phyloP scores from a whole-genome alignment of 1,140 invertebrate species.

The Whitmania pigra region DNA sequence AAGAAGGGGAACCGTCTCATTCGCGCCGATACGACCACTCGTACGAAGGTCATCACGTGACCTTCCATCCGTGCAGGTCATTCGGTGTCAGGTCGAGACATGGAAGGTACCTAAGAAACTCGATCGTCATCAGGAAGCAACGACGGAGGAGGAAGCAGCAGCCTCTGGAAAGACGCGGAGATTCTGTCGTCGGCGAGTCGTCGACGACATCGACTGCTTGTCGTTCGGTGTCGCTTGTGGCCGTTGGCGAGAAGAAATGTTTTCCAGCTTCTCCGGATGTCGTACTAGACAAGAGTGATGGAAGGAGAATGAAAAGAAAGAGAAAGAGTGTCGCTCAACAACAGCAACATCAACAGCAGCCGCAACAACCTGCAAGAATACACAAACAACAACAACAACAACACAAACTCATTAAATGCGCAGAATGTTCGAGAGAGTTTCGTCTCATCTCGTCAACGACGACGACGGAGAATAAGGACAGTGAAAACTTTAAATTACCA shows the following conservation, averaged over 20 bases:
- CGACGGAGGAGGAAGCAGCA: too few species aligned
- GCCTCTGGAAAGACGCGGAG: too few species aligned
- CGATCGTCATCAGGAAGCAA: too few species aligned
- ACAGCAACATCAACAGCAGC: neutral
- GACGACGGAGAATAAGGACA: neutral
- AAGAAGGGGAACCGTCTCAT: neutral
- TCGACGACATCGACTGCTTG: neutral
- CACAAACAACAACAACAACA: constrained; percentile 9
- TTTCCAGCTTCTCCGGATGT: too few species aligned
- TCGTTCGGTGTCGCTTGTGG: too few species aligned
- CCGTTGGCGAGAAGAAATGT: too few species aligned
- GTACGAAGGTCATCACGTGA: neutral
- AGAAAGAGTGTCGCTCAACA: neutral
- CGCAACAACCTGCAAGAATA: too few species aligned
- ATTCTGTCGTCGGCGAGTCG: neutral
- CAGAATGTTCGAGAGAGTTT: constrained; percentile 6
- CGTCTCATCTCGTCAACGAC: neutral
- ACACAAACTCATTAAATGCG: neutral
- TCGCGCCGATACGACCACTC: neutral
- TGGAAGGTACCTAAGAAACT: too few species aligned
- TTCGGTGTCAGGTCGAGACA: too few species aligned
- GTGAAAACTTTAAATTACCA: neutral
- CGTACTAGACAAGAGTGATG: neutral
- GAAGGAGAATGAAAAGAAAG: neutral
- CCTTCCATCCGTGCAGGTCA: neutral